A percentile compares a stretch with the other conserved stretches of the same genome.
Evolutionary conservation across 2,888 invertebrate genomes (phyloP).

Genomic region (Marasmarcha lunaedactyla): DNA sequence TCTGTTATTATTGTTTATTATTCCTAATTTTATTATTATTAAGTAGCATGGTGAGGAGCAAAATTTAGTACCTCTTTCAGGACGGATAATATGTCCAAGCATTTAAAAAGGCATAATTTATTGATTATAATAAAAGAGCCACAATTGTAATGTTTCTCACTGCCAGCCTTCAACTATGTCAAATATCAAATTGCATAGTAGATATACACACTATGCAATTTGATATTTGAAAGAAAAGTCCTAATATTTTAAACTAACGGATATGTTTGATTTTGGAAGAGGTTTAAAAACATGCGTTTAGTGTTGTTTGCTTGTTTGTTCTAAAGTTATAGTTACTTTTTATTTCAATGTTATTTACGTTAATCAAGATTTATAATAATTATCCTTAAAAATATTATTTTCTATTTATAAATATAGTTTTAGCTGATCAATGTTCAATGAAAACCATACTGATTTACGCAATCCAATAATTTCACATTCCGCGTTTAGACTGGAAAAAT

Average conservation of each 20-base stretch:
- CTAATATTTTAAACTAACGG: too few relatives aligned
- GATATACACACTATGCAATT: too few relatives aligned
- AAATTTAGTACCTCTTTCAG: too few relatives aligned
- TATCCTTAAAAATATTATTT: neutral
- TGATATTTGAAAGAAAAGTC: too few relatives aligned
- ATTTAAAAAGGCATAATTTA: too few relatives aligned
- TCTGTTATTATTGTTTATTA: constrained; percentile 12
- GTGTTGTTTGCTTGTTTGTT: constrained; percentile 23
- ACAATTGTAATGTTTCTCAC: too few relatives aligned
- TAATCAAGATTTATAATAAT: constrained; percentile 5
- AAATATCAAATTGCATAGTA: too few relatives aligned
- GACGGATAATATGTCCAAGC: too few relatives aligned
- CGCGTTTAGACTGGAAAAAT: constrained; percentile 28
- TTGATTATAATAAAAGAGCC: too few relatives aligned
- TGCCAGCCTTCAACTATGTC: too few relatives aligned
- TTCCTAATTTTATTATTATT: constrained; percentile 4
- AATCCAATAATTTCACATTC: constrained; percentile 25
- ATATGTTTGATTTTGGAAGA: too few relatives aligned
- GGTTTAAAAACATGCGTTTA: constrained; percentile 10
- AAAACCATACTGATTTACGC: neutral
- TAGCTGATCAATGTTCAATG: too few relatives aligned
- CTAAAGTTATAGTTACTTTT: constrained; percentile 16
- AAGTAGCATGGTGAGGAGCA: neutral
- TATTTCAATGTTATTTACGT: constrained; percentile 10
- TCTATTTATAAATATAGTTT: neutral